Evolutionary conservation across 2,888 invertebrate species (phyloP), one percentile per base, ranked within the genome.

Genomic region (Marasmarcha lunaedactyla): DNA sequence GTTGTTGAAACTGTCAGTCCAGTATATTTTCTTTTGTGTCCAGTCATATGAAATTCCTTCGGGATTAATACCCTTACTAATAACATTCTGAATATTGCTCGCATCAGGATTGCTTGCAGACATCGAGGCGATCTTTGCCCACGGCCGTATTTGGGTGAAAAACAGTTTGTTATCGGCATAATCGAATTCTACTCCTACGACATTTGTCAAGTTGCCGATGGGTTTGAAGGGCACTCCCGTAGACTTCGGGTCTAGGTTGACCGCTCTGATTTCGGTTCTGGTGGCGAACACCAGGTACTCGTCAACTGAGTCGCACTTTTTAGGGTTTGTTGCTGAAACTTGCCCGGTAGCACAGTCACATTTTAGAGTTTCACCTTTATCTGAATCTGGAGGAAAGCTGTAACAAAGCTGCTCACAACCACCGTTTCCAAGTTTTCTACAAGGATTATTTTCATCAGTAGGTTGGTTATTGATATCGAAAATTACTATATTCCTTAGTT

Each of bases 21-120:
- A 99, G 69, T 98, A 98, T 27, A 99, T 89, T 68, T 97, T 98
- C 63, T 94, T 93, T 52, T 95, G 95, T 0, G 98, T 95, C 98
- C 98, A 99, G 63, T 99, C 98, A 62, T 97, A 96, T 0, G 96
- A 94, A 46, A 97, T 92, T 2, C 96, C 95, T 68, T 96, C 95
- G 0, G 96, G 95, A 70, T 95, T 95, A 40, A 95, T 94, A 14
- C 93, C 92, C 59, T 90, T 90, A 50, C 73, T 89, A 25, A 93
- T 86, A 1, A 94, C 88, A 40, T 88, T 89, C 35, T 87, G 88
- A 3, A 90, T 88, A 37, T 86, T 85, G 2, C 78, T 66, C 1
- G 77, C 68, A 1, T 87, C 86, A 0, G 94, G 94, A 46, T 86
- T 87, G 39, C 87, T 88, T 0, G 93, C 88, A 1, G 90, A 86